A percentile compares a stretch with the other conserved stretches of the same genome.
Conservation (phyloP, 92 coral and sea anemone genomes). For the Blastomussa wellsi region DNA sequence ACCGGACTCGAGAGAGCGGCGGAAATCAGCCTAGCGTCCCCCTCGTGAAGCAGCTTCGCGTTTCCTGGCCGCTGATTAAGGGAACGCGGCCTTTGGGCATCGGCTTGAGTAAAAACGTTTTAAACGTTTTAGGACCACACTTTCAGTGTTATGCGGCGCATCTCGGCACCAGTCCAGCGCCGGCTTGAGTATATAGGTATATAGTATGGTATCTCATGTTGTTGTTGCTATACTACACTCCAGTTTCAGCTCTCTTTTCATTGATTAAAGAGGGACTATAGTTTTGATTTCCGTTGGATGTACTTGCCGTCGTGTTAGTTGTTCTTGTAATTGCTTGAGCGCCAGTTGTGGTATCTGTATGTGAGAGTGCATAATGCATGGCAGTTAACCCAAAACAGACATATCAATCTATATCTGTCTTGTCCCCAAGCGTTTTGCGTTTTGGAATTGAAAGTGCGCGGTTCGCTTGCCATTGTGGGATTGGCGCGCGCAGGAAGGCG, state of each 20-base stretch:
- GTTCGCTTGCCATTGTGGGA: too few relatives aligned
- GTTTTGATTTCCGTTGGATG: background rate
- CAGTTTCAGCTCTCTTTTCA: background rate
- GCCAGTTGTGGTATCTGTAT: background rate
- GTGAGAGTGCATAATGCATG: too few relatives aligned
- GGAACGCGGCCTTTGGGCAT: too few relatives aligned
- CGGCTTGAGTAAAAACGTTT: too few relatives aligned
- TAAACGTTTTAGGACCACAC: background rate
- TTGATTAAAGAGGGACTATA: background rate
- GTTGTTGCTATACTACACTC: background rate
- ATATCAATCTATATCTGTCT: too few relatives aligned
- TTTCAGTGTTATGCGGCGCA: background rate
- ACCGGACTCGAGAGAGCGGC: too few relatives aligned
- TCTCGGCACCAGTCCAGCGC: conserved; percentile 6
- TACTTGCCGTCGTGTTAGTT: background rate
- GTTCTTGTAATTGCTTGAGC: background rate
- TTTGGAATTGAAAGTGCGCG: too few relatives aligned
- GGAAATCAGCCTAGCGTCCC: too few relatives aligned
- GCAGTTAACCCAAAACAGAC: background rate
- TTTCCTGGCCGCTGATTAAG: too few relatives aligned
- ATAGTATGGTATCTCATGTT: background rate
- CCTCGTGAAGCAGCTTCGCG: too few relatives aligned
- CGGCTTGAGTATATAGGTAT: background rate
- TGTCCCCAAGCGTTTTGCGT: too few relatives aligned
- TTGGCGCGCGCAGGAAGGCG: too few relatives aligned